Base-by-base conservation (phyloP, 1,140 invertebrate genomes). In the Camponotus pennsylvanicus region DNA sequence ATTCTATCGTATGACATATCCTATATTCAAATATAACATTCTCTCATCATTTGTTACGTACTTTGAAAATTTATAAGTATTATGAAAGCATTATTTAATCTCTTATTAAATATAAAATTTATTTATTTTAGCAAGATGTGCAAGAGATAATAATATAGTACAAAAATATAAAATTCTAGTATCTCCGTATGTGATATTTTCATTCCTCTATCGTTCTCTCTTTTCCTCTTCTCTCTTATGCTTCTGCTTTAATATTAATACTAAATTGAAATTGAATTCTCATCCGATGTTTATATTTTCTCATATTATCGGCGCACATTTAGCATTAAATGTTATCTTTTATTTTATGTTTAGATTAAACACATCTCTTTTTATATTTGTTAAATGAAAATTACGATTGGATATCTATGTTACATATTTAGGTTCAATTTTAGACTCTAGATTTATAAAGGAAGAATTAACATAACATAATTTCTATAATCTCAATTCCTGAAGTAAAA, bases 381-480 rank as follows among this genome's bases (percentile, higher is more conserved):
- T 67, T 67, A 67, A 79, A 42, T 45, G 37, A 21, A 67, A 67
- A 66, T 61, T 77, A 77, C 1, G 42, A 61, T 76, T 9, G 8
- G n/a, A 61, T 15, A 42, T 73, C 0, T 1, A 9, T 37, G 18
- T 71, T 27, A 42, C 18, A 11, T 49, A 77, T 75, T n/a, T n/a
- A 55, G 13, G 13, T n/a, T 80, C 32, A 82, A 15, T 34, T 45
- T 61, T 27, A 27, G 27, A 27, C n/a, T 59, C 21, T 21, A 32
- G 37, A 45, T 73, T 70, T 52, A 63, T 21, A 78, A 78, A 73
- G 3, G 32, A 0, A 55, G 49, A 52, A 15, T 42, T 34, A 34
- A 27, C 9, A 18, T 40, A 61, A 61, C 8, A 40, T 76, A 37
- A 2, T 63, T 34, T 75, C 11, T 75, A 59, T n/a, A 11, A 57